Evolutionary conservation across 2,113 vertebrate species (phyloP).

Genomic region (Danionella cerebrum): DNA sequence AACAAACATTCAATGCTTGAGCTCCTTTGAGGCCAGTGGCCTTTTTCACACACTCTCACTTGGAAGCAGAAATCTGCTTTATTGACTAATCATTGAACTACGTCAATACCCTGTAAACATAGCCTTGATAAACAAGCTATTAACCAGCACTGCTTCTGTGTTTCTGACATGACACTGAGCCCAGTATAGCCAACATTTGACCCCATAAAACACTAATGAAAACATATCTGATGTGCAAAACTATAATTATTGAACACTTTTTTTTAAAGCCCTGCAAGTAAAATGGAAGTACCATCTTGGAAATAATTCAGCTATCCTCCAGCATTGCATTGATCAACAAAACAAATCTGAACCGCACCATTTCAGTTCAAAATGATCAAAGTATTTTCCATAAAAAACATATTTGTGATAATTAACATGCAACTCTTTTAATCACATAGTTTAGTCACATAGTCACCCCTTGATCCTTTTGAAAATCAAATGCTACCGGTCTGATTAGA

Average conservation of each 20-base stretch:
- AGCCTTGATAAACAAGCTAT: constrained; percentile 9
- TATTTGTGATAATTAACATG: no score
- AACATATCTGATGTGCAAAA: background rate
- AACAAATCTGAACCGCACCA: no score
- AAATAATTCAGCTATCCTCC: no score
- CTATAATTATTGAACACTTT: background rate
- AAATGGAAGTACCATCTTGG: no score
- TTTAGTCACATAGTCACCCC: no score
- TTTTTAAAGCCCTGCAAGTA: no score
- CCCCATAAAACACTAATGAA: constrained; percentile 11
- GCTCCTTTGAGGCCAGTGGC: background rate
- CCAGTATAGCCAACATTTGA: constrained; percentile 4
- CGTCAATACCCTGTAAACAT: constrained; percentile 19
- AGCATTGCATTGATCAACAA: no score
- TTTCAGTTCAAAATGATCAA: no score
- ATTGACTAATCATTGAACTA: constrained; percentile 24
- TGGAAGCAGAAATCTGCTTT: constrained; percentile 24
- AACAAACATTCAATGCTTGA: background rate
- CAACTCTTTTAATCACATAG: no score
- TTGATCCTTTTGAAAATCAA: no score
- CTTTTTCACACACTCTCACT: background rate
- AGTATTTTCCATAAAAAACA: no score
- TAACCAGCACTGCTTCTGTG: background rate
- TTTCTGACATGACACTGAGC: constrained; percentile 1
- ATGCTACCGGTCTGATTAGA: no score